Conservation (phyloP, 2,113 vertebrate species). For the Alosa alosa region DNA sequence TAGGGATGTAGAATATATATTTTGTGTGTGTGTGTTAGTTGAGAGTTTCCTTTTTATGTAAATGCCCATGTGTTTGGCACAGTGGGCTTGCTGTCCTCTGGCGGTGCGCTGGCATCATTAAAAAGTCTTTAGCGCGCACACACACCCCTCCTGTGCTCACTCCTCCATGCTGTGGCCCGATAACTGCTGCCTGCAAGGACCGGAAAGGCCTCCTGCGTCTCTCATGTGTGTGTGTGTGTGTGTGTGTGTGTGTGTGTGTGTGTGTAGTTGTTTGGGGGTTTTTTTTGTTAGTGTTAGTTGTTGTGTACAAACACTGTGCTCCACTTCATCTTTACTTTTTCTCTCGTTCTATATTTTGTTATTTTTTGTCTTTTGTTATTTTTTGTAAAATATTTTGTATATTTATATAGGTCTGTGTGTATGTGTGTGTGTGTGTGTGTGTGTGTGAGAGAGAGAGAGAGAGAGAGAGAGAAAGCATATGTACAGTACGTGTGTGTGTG, state of each 20-base stretch:
- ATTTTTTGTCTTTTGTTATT: not conserved
- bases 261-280: not conserved
- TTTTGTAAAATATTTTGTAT: too few species aligned
- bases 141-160: conserved; percentile 37
- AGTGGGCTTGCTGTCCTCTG: conserved; percentile 31
- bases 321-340: not conserved
- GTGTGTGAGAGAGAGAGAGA: too few species aligned
- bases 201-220: conserved; percentile 35
- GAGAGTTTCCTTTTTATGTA: not conserved
- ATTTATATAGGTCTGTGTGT: too few species aligned
- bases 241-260: not conserved
- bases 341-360: not conserved
- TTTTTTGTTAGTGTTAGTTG: not conserved
- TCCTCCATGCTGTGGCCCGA: conserved; percentile 59
- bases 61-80: not conserved
- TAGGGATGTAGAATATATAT: too few species aligned
- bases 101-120: conserved; percentile 60
- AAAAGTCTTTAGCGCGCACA: conserved; percentile 62
- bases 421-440: not conserved
- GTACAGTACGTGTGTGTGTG: too few species aligned
- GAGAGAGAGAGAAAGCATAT: too few species aligned
- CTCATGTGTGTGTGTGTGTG: not conserved
- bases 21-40: too few species aligned
- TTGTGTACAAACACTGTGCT: not conserved
- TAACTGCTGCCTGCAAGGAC: conserved; percentile 55